Evolutionary conservation across 2,888 invertebrate genomes (phyloP).

Genomic region (Orchesellides sinensis): DNA sequence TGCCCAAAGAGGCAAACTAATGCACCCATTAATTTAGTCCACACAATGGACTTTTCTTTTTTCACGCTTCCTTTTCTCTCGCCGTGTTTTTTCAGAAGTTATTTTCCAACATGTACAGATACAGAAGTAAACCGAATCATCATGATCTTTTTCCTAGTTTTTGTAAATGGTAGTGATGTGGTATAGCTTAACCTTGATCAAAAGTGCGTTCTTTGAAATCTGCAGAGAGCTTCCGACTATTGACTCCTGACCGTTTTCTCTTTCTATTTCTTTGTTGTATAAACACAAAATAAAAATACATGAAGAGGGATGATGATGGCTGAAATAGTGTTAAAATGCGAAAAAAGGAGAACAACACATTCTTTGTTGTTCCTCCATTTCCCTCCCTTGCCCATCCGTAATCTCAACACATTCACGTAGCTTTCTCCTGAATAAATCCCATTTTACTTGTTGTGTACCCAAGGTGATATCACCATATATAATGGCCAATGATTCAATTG

Average conservation of each 20-base stretch:
- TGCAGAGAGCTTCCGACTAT: no score
- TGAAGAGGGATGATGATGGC: no score
- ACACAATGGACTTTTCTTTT: conserved; percentile 69
- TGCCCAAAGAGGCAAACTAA: conserved; percentile 71
- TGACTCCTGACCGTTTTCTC: no score
- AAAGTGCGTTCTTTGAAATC: no score
- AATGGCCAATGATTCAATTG: conserved; percentile 26
- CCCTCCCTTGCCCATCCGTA: no score
- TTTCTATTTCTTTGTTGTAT: no score
- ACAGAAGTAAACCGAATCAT: no score
- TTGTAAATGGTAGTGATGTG: no score
- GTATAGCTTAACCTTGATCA: no score
- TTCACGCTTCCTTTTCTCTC: not conserved
- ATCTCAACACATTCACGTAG: no score
- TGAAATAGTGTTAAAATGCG: not conserved
- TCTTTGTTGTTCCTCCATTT: not conserved
- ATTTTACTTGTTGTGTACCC: not conserved
- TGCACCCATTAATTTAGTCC: conserved; percentile 73
- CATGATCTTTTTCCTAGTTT: no score
- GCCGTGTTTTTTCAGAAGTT: not conserved
- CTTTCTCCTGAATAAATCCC: not conserved
- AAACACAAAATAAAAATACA: no score
- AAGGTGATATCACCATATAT: not conserved
- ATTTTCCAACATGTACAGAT: not conserved
- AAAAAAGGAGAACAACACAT: not conserved